phyloP scores from a whole-genome alignment of 1,140 invertebrate genomes.

The Zaprionus africanus region DNA sequence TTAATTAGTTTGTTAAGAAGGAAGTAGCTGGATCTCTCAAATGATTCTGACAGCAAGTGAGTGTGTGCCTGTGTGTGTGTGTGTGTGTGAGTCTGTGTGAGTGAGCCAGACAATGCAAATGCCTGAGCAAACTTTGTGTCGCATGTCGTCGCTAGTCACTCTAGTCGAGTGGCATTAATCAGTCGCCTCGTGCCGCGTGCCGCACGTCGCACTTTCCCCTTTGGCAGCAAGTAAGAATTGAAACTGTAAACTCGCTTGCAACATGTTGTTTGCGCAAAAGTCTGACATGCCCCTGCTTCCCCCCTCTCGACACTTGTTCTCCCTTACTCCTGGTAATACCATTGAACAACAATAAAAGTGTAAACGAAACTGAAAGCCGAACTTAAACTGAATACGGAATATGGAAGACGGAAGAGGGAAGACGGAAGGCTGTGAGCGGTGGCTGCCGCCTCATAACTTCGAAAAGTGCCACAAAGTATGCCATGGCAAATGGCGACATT shows the following conservation, averaged over 20 bases:
- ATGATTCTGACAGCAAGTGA: slow-evolving; percentile 24
- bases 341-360: slow-evolving; percentile 18
- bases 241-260: slow-evolving; percentile 18
- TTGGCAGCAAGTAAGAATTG: neutral
- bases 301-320: neutral
- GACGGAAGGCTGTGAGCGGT: neutral
- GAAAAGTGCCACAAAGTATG: slow-evolving; percentile 74
- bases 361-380: slow-evolving; percentile 43
- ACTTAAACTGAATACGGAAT: slow-evolving; percentile 25
- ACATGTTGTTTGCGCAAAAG: slow-evolving; percentile 14
- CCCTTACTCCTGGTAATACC: neutral
- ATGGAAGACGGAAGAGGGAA: neutral
- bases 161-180: slow-evolving; percentile 30
- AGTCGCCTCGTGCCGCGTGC: neutral
- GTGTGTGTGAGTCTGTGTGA: slow-evolving; percentile 1
- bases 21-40: slow-evolving; percentile 41
- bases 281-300: neutral
- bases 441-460: slow-evolving; percentile 55
- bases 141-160: slow-evolving; percentile 8
- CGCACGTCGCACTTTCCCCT: neutral
- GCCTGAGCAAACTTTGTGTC: neutral
- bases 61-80: neutral
- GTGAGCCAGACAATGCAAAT: neutral
- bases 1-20: slow-evolving; percentile 74
- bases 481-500: slow-evolving; percentile 77